Evolutionary conservation across 2,888 invertebrate species (phyloP).

Genomic region (Orthonychiurus folsomi): DNA sequence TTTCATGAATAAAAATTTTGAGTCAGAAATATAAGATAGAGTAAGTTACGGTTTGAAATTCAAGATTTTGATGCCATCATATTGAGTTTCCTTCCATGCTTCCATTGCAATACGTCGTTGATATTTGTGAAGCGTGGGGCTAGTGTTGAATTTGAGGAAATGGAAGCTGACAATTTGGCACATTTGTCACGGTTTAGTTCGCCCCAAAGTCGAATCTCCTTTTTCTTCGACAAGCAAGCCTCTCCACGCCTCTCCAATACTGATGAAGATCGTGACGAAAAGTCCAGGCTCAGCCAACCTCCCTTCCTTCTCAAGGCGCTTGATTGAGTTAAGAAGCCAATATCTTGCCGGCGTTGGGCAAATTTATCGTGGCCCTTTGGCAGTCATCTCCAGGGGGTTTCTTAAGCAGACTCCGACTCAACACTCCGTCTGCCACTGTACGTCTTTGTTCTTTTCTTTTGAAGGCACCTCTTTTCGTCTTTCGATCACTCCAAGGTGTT

Average conservation of each 20-base stretch:
- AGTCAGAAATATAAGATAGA: no score
- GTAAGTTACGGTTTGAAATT: no score
- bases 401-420: background rate
- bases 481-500: no score
- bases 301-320: slow-evolving; percentile 11
- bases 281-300: background rate
- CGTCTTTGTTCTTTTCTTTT: slow-evolving; percentile 7
- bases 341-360: slow-evolving; percentile 24
- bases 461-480: no score
- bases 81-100: no score
- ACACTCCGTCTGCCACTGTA: background rate
- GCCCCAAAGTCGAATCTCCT: background rate
- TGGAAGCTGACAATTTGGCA: slow-evolving; percentile 21
- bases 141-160: no score
- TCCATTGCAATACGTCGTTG: no score
- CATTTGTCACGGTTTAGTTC: slow-evolving; percentile 23
- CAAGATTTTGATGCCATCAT: no score
- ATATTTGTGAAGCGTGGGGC: no score
- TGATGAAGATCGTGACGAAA: slow-evolving; percentile 26
- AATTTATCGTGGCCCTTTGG: slow-evolving; percentile 22
- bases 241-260: slow-evolving; percentile 18
- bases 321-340: slow-evolving; percentile 38
- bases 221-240: background rate
- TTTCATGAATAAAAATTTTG: no score
- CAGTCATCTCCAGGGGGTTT: slow-evolving; percentile 15